These are phyloP conservation scores for Hassar affinis DNA, from an alignment of 2,113 vertebrate species.

Conservation along the genomic window DNA sequence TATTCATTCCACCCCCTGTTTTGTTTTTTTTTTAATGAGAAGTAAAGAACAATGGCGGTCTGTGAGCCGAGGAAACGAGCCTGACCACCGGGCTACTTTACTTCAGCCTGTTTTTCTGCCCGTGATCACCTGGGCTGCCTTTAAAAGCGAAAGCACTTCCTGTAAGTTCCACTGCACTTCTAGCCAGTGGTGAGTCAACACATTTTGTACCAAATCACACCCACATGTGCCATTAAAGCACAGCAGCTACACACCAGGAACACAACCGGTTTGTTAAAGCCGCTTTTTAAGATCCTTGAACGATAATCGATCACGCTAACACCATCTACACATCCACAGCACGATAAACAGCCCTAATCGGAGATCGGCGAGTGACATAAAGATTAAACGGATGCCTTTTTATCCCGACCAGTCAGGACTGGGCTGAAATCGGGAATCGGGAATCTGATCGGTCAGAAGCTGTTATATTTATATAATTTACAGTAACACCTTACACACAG, in stretches of 20 bases:
- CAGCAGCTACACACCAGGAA: too few relatives aligned
- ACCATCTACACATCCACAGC: background rate
- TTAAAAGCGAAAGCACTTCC: conserved; percentile 15
- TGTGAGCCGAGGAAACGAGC: background rate
- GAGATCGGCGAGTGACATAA: too few relatives aligned
- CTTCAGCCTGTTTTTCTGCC: background rate
- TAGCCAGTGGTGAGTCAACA: conserved; percentile 11
- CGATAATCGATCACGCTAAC: background rate
- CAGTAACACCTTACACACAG: background rate
- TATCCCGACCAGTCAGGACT: background rate
- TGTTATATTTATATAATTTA: too few relatives aligned
- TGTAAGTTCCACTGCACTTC: conserved; percentile 6
- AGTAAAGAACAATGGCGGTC: background rate
- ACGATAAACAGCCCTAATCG: background rate
- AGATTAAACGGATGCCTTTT: background rate
- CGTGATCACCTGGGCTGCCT: conserved; percentile 14
- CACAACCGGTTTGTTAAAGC: background rate
- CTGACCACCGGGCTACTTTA: background rate
- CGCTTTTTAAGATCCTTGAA: background rate
- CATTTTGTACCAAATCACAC: background rate
- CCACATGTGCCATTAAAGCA: background rate
- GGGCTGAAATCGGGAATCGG: background rate
- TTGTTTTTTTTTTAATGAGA: background rate
- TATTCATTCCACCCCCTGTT: background rate
- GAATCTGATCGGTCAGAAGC: background rate